phyloP scores from a whole-genome alignment of 2,888 invertebrate species.

The Latrodectus hesperus region DNA sequence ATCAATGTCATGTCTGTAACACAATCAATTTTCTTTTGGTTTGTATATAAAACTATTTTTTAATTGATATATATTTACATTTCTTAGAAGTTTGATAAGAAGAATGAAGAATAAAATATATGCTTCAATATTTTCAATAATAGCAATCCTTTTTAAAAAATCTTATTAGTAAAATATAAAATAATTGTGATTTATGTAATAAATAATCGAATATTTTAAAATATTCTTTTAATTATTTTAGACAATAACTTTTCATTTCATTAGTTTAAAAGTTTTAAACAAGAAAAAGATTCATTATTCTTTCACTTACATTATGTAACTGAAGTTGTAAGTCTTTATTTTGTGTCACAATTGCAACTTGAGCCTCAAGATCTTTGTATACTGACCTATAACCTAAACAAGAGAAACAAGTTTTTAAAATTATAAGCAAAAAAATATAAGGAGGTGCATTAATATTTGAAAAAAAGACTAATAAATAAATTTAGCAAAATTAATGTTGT shows the following conservation, averaged over 20 bases:
- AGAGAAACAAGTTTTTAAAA: slow-evolving; percentile 7
- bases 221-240: not conserved
- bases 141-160: not conserved
- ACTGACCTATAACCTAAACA: slow-evolving; percentile 84
- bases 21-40: not conserved
- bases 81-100: no score
- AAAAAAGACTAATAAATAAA: no score
- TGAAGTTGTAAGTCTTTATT: slow-evolving; percentile 81
- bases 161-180: not conserved
- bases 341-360: slow-evolving; percentile 89
- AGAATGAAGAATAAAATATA: not conserved
- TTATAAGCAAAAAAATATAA: not conserved
- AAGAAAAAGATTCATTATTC: not conserved
- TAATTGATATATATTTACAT: not conserved
- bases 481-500: slow-evolving; percentile 8
- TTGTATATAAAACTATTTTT: slow-evolving; percentile 3
- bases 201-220: not conserved
- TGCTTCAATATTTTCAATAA: not conserved
- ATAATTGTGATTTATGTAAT: no score
- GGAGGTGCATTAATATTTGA: no score
- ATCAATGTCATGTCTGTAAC: not conserved
- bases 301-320: slow-evolving; percentile 78
- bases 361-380: slow-evolving; percentile 93
- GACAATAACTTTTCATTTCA: no score
- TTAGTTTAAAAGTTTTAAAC: no score